These are phyloP conservation scores for Styela clava DNA, from an alignment of 23 tunicate genomes.

Conservation along the genomic window DNA sequence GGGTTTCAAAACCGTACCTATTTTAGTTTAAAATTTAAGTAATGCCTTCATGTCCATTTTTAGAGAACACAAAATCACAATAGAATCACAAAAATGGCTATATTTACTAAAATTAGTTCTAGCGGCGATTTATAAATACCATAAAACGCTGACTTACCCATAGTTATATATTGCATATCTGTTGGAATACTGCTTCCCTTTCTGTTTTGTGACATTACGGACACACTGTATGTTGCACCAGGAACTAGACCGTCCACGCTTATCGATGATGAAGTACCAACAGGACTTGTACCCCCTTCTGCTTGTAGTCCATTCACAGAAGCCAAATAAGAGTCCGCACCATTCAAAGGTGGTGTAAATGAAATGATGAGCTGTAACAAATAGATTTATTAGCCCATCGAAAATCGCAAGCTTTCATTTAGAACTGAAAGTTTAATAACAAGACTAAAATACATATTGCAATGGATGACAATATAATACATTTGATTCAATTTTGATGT, in stretches of 20 bases:
- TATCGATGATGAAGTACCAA: neutral
- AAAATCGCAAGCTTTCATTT: neutral
- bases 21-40: too few species aligned
- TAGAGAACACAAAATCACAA: too few species aligned
- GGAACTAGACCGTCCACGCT: constrained; percentile 20
- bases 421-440: neutral
- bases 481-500: too few species aligned
- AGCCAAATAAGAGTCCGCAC: constrained; percentile 25
- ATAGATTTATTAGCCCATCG: neutral
- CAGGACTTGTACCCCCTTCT: neutral
- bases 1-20: too few species aligned
- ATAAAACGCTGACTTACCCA: too few species aligned
- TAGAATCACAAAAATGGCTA: too few species aligned
- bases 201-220: constrained; percentile 6
- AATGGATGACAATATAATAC: too few species aligned
- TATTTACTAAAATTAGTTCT: too few species aligned
- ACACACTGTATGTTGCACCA: constrained; percentile 38
- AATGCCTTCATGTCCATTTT: too few species aligned
- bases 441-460: neutral
- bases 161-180: neutral
- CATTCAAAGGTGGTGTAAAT: constrained; percentile 15
- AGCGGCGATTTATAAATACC: too few species aligned
- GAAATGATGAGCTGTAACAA: constrained; percentile 8
- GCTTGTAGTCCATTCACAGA: neutral
- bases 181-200: neutral